phyloP scores from a whole-genome alignment of 2,888 invertebrate species.

The Drosophila macrospina region DNA sequence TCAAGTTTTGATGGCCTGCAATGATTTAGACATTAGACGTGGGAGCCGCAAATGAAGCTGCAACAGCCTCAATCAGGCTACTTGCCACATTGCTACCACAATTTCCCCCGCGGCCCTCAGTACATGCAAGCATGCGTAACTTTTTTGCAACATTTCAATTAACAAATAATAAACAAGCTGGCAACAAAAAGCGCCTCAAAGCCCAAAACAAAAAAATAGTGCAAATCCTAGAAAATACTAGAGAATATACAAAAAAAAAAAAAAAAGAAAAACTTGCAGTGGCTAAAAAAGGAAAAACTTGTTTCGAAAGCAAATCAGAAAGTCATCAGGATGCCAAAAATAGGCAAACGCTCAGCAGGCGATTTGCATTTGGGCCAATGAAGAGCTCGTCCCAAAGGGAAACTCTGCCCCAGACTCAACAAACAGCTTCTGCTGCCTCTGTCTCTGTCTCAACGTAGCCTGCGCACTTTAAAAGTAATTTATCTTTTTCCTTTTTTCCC shows the following conservation, averaged over 20 bases:
- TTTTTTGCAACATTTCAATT: constrained; percentile 74
- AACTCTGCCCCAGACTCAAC: constrained; percentile 22
- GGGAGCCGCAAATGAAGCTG: constrained; percentile 46
- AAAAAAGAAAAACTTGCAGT: constrained; percentile 40
- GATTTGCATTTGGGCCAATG: constrained; percentile 67
- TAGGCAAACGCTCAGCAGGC: constrained; percentile 47
- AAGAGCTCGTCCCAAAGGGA: constrained; percentile 40
- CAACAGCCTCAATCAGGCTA: constrained; percentile 37
- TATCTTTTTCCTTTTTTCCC: constrained; percentile 54
- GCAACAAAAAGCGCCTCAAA: constrained; percentile 63
- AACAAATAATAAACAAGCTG: constrained; percentile 78
- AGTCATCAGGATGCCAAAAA: constrained; percentile 70
- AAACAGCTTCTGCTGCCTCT: not conserved
- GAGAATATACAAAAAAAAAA: constrained; percentile 1
- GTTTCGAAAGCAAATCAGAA: constrained; percentile 77
- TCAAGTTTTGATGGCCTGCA: constrained; percentile 50
- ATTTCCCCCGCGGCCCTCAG: not conserved
- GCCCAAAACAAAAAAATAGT: constrained; percentile 7
- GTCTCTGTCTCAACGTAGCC: constrained; percentile 28
- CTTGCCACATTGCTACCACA: constrained; percentile 20
- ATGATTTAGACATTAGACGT: constrained; percentile 61
- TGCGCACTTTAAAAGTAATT: constrained; percentile 77
- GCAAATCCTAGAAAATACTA: constrained; percentile 4
- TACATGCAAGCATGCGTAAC: constrained; percentile 50
- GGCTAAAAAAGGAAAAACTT: constrained; percentile 26